Percentiles rank a stretch among this genome's conserved stretches.
Conservation (phyloP, 2,113 vertebrate genomes). For the Ceuthmochares aereus region DNA sequence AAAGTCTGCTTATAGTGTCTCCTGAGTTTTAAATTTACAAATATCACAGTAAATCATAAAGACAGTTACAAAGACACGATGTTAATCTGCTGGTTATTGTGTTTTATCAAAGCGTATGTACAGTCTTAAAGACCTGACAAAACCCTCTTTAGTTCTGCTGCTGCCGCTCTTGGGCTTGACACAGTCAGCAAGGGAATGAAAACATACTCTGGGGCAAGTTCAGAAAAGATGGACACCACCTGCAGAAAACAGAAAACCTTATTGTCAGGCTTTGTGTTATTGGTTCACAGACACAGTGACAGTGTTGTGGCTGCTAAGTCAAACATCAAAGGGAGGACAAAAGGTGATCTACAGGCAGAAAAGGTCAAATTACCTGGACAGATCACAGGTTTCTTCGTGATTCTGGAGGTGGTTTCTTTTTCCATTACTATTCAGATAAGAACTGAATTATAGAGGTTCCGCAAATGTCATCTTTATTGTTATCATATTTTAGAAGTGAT, state of each 20-base stretch:
- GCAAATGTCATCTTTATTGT: neutral
- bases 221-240: neutral
- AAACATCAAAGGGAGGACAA: neutral
- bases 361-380: neutral
- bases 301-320: rapidly evolving
- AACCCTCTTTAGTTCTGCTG: neutral
- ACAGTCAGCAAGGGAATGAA: neutral
- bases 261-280: rapidly evolving
- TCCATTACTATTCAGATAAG: neutral
- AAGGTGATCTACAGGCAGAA: neutral
- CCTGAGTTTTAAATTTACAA: neutral
- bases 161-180: neutral
- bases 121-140: neutral
- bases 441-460: neutral
- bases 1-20: neutral
- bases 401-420: neutral
- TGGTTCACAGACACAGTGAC: rapidly evolving
- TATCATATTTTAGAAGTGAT: neutral
- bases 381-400: neutral
- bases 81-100: neutral
- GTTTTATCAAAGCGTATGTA: neutral
- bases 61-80: neutral
- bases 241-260: neutral
- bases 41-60: neutral
- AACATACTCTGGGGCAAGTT: neutral